Base-by-base conservation (phyloP, 1,140 invertebrate genomes). In the Arion vulgaris region DNA sequence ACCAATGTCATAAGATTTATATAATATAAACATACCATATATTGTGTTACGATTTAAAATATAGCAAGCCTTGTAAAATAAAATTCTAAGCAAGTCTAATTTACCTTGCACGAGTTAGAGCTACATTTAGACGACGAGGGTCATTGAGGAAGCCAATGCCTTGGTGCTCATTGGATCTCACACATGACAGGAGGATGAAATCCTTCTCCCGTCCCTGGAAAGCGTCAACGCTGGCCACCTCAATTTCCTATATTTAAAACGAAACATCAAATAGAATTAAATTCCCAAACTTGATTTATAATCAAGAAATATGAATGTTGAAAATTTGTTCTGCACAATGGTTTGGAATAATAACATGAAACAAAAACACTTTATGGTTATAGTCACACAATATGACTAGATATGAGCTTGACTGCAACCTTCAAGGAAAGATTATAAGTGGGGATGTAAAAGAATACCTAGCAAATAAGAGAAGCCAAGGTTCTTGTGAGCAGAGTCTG, bases 221-320 rank as follows among this genome's bases (percentile, higher is more conserved):
- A 2, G 99, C 98, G 92, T 99, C 99, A 17, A 99, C 99, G 93
- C 98, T 99, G 0, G 98, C 98, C 0, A 99, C 98, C 93, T 99
- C 99, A 72, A 99, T 99, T 91, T 99, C 98, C 92, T 93, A 78
- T n/a, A 75, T 82, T 38, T 71, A 53, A 38, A 32, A 84, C 80
- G 13, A 2, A 53, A 53, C 2, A 76, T 9, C 1, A 76, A 76
- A 57, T 2, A 57, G 26, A 9, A 11, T 49, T 49, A 49, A 19
- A 9, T 19, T 36, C 17, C 32, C 13, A 23, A 71, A 23, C 17
- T n/a, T n/a, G n/a, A 23, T 57, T n/a, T 57, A 9, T 57, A 57
- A 5, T 15, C 23, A 57, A 11, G 15, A 57, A 45, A 45, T 45
- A 45, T 45, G 41, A 45, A 45, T 45, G 41, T n/a, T n/a, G n/a